Evolutionary conservation across 2,888 invertebrate species (phyloP).

Genomic region (Euphydryas editha): DNA sequence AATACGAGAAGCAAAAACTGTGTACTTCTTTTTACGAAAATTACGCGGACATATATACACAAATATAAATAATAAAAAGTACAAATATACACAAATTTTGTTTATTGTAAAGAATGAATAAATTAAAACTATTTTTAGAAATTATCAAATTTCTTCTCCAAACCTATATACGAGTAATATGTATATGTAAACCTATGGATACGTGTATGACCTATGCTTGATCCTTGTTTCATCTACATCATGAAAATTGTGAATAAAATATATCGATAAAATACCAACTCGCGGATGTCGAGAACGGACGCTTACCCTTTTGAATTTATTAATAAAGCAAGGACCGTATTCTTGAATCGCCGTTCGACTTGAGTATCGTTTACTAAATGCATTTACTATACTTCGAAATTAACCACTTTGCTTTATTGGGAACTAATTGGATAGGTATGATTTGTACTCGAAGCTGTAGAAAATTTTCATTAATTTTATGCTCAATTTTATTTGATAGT

Average conservation of each 20-base stretch:
- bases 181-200: neutral
- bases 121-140: no score
- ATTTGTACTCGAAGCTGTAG: neutral
- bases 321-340: slow-evolving; percentile 45
- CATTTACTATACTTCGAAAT: neutral
- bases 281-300: slow-evolving; percentile 53
- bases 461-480: neutral
- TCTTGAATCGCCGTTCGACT: slow-evolving; percentile 40
- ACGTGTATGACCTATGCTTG: no score
- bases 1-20: no score
- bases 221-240: slow-evolving; percentile 11
- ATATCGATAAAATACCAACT: slow-evolving; percentile 63
- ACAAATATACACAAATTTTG: no score
- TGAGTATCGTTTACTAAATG: slow-evolving; percentile 19
- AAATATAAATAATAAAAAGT: no score
- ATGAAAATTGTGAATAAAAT: slow-evolving; percentile 58
- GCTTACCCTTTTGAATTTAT: slow-evolving; percentile 56
- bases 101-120: no score
- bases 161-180: neutral
- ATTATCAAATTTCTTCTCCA: no score
- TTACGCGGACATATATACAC: no score
- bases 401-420: neutral
- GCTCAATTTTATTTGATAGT: neutral
- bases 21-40: no score
- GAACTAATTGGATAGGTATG: neutral